A percentile compares a stretch with the other conserved stretches of the same genome.
phyloP scores from a whole-genome alignment of 1,140 invertebrate genomes.

The Eriocheir sinensis region DNA sequence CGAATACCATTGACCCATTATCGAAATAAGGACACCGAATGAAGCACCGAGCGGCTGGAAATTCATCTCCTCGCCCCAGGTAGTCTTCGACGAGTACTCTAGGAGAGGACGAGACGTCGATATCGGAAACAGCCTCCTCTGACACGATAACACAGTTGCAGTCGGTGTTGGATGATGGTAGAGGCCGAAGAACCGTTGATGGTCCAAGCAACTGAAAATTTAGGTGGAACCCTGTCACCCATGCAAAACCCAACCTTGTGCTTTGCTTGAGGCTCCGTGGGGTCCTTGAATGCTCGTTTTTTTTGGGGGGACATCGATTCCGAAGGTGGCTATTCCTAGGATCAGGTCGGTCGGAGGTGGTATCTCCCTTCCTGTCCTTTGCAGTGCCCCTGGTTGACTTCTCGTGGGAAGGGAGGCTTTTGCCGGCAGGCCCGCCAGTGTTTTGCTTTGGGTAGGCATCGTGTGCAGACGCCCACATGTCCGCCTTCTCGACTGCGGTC shows the following conservation, averaged over 20 bases:
- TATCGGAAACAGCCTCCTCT: slow-evolving; percentile 40
- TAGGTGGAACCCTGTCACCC: neutral
- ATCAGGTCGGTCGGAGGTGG: neutral
- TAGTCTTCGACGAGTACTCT: neutral
- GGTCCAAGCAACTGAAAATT: neutral
- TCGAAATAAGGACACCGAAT: slow-evolving; percentile 35
- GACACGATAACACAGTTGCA: slow-evolving; percentile 61
- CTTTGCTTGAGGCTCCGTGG: too few species aligned
- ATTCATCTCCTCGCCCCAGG: slow-evolving; percentile 50
- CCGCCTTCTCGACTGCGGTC: neutral
- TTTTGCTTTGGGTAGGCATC: slow-evolving; percentile 21
- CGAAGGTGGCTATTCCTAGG: neutral
- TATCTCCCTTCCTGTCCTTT: neutral
- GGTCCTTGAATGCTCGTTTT: neutral
- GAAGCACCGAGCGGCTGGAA: neutral
- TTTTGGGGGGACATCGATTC: neutral
- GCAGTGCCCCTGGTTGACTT: neutral
- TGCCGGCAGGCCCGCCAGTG: too few species aligned
- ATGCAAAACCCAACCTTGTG: too few species aligned
- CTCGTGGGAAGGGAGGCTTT: neutral
- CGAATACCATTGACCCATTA: slow-evolving; percentile 43
- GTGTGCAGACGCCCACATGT: slow-evolving; percentile 29
- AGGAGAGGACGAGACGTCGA: neutral
- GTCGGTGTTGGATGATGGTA: slow-evolving; percentile 34
- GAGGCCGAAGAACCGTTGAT: slow-evolving; percentile 38